Evolutionary conservation across 2,797 vertebrate genomes (phyloP), one percentile per base, ranked within the genome.

Genomic region (Oreochromis mossambicus): DNA sequence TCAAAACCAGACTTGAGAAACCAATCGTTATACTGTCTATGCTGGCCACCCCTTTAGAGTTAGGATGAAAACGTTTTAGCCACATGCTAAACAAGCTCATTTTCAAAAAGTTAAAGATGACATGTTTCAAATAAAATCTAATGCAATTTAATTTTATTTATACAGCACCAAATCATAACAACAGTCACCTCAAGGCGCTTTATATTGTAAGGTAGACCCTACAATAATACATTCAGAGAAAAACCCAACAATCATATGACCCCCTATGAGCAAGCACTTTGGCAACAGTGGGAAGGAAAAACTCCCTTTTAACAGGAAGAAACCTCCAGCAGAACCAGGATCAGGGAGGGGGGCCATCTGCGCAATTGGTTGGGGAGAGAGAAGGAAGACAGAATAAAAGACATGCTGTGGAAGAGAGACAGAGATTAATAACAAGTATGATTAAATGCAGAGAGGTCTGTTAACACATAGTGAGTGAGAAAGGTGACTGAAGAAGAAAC

Each of bases 61-160:
- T 46, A 46, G 21, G 21, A 70, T 43, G 21, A 63, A 43, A 70
- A 43, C 1, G 13, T 43, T 70, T 43, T 6, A 70, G 66, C 36
- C 8, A 43, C 13, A 43, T 17, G 38, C 66, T 48, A 73, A 70
- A 17, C 21, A 46, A 70, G 21, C 66, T 26, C 6, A 70, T 46
- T 70, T 70, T 70, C 41, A 70, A 43, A 70, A 70, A 70, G 21
- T 46, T 29, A 26, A 73, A 29, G 68, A 73, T 29, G 24, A 73
- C 24, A 48, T 34, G 21, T 48, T 73, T 48, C 41, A 26, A 46
- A 70, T 70, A 46, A 70, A 73, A 29, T 46, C 14, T 1, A 43
- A 58, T 58, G 56, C 29, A 58, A 58, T 58, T 58, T 15, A 58
- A 26, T 26, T 55, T 58, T 19, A 58, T 58, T 34, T 34, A 58